Conservation (phyloP, 2,113 vertebrate species). For the Macheiramphus alcinus region DNA sequence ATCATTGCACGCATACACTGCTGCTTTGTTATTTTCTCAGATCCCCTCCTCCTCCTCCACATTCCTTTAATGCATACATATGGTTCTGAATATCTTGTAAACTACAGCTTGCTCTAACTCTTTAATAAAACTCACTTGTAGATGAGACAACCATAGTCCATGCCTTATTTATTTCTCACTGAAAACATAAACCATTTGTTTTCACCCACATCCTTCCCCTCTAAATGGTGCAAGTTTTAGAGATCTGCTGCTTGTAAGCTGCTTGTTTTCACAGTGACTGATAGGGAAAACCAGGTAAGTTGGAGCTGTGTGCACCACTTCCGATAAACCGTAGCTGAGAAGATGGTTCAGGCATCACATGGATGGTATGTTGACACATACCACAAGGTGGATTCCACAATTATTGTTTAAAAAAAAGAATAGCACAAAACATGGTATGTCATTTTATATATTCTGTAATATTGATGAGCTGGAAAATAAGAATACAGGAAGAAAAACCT, state of each 20-base stretch:
- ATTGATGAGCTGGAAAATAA: constrained; percentile 55
- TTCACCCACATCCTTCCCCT: constrained; percentile 39
- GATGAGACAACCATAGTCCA: constrained; percentile 45
- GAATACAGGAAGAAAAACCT: constrained; percentile 36
- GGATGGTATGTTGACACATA: background rate
- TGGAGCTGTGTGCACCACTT: background rate
- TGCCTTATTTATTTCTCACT: constrained; percentile 53
- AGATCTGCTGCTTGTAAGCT: background rate
- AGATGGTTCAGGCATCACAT: background rate
- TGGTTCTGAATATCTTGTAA: constrained; percentile 90
- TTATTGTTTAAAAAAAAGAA: background rate
- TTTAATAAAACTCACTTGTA: constrained; percentile 82
- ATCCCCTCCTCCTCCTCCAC: constrained; percentile 90
- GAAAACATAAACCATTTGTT: constrained; percentile 26
- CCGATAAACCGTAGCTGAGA: background rate
- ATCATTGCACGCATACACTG: constrained; percentile 85
- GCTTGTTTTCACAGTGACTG: background rate
- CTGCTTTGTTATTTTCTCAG: constrained; percentile 86
- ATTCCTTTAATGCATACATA: constrained; percentile 94
- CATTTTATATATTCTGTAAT: constrained; percentile 39
- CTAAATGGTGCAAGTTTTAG: constrained; percentile 46
- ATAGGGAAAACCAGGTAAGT: constrained; percentile 4
- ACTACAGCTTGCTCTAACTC: constrained; percentile 81
- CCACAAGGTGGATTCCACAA: background rate
- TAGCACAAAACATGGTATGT: background rate